Conservation (phyloP, 1,140 invertebrate genomes). For the Penaeus indicus region DNA sequence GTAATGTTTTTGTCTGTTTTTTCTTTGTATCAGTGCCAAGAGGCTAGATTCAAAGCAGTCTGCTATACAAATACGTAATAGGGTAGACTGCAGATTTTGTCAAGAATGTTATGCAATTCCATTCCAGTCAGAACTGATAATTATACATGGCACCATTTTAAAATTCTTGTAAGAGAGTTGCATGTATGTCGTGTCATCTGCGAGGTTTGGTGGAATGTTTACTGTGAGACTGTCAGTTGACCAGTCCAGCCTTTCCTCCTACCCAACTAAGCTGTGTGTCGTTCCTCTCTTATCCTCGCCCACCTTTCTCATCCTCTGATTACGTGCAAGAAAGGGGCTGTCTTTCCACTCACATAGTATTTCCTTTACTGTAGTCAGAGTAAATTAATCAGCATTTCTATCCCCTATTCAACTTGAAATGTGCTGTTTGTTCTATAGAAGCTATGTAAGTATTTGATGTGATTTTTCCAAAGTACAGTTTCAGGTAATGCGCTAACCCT, state of each 20-base stretch:
- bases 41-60: too few species aligned
- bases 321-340: conserved; percentile 62
- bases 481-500: conserved; percentile 53
- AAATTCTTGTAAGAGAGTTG: conserved; percentile 23
- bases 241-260: conserved; percentile 27
- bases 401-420: conserved; percentile 60
- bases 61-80: too few species aligned
- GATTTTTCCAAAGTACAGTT: conserved; percentile 56
- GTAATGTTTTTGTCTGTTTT: too few species aligned
- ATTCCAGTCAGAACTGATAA: too few species aligned
- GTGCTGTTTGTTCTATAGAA: conserved; percentile 53
- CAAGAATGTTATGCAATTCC: too few species aligned
- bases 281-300: conserved; percentile 47
- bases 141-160: conserved; percentile 13
- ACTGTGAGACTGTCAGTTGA: conserved; percentile 23
- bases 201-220: conserved; percentile 49
- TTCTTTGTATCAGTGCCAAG: too few species aligned
- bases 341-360: conserved; percentile 60
- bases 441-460: conserved; percentile 55
- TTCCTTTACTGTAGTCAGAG: conserved; percentile 58
- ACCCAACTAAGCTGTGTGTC: conserved; percentile 43
- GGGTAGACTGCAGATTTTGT: too few species aligned
- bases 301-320: conserved; percentile 52
- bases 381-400: conserved; percentile 45
- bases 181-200: conserved; percentile 22